Conservation (phyloP, 35 echinoderm and acorn worm genomes). For the Patiria miniata region DNA sequence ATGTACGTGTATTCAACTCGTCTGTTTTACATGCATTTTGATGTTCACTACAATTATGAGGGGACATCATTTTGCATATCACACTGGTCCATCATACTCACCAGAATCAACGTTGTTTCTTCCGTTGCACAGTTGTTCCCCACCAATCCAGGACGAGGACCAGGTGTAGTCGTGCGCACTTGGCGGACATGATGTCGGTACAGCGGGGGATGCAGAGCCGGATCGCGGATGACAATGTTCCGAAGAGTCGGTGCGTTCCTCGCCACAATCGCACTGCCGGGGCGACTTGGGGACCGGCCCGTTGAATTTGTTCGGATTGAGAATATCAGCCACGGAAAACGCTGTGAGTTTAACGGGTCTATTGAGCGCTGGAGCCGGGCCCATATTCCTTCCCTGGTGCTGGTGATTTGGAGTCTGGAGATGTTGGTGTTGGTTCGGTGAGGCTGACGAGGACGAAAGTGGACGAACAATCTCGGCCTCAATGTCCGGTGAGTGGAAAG, state of each 20-base stretch:
- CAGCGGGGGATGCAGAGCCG: neutral
- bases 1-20: no score
- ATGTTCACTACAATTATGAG: no score
- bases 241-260: neutral
- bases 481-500: neutral
- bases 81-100: neutral
- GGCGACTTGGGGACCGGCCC: neutral
- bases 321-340: constrained; percentile 38
- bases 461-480: neutral
- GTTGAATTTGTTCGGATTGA: constrained; percentile 38
- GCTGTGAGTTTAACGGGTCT: constrained; percentile 30
- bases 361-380: neutral
- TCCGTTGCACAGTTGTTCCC: neutral
- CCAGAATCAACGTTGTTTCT: neutral
- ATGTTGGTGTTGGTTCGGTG: neutral
- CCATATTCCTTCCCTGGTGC: neutral
- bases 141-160: constrained; percentile 20
- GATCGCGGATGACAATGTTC: neutral
- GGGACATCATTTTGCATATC: no score
- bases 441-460: neutral
- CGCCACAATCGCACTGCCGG: neutral
- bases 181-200: neutral
- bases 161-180: neutral
- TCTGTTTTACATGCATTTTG: no score
- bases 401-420: neutral